Evolutionary conservation across 2,888 invertebrate genomes (phyloP).

Genomic region (Sturmia bella): DNA sequence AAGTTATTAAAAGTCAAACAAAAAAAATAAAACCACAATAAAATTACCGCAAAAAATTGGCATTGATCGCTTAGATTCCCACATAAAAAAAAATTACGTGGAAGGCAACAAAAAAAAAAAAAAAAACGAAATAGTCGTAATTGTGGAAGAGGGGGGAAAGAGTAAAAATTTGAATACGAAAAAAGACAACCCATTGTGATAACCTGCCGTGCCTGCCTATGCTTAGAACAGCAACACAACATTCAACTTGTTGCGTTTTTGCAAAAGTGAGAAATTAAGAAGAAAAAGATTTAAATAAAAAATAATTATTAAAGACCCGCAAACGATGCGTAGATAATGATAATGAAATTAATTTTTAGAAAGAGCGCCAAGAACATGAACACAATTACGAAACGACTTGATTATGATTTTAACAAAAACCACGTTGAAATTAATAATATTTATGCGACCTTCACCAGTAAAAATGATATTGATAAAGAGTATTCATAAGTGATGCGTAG

Average conservation of each 20-base stretch:
- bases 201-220: conserved; percentile 74
- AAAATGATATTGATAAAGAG: neutral
- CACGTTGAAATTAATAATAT: conserved; percentile 60
- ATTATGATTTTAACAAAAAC: conserved; percentile 34
- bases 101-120: neutral
- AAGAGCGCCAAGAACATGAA: neutral
- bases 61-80: conserved; percentile 35
- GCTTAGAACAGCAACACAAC: conserved; percentile 44
- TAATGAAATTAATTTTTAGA: conserved; percentile 34
- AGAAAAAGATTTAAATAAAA: conserved; percentile 8
- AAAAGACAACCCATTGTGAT: conserved; percentile 71
- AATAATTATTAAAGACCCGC: conserved; percentile 14
- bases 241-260: conserved; percentile 47
- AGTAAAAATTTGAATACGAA: conserved; percentile 73
- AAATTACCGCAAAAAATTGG: conserved; percentile 25
- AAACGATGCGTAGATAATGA: conserved; percentile 60
- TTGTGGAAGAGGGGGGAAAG: conserved; percentile 69
- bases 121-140: neutral
- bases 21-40: conserved; percentile 15
- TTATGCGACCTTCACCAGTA: conserved; percentile 75
- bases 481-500: too few species aligned
- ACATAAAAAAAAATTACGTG: conserved; percentile 24
- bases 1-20: conserved; percentile 63
- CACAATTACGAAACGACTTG: neutral
- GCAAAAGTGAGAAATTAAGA: neutral